Evolutionary conservation across 2,113 vertebrate genomes (phyloP).

Genomic region (Sorex araneus): DNA sequence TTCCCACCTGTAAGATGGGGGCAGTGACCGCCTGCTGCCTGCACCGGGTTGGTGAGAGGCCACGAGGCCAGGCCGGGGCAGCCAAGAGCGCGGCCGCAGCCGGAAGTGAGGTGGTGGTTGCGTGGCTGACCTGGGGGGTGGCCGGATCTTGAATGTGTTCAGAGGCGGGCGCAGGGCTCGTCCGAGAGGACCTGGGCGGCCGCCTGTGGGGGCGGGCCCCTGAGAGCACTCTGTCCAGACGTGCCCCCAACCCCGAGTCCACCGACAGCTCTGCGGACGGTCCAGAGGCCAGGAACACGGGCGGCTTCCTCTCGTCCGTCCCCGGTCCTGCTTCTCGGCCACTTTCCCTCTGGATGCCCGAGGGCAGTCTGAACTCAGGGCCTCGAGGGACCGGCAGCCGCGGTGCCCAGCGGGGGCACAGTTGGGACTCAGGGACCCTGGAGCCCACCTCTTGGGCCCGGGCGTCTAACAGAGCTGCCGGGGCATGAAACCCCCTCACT

Average conservation of each 20-base stretch:
- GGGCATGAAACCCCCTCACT: too few relatives aligned
- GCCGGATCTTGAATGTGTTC: neutral
- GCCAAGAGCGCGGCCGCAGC: too few relatives aligned
- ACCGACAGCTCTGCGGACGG: neutral
- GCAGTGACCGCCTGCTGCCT: neutral
- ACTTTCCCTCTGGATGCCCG: neutral
- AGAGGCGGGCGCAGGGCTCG: neutral
- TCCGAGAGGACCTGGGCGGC: constrained; percentile 23
- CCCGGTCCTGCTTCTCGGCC: neutral
- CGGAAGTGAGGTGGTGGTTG: too few relatives aligned
- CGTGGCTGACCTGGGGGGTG: too few relatives aligned
- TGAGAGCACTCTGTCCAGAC: constrained; percentile 14
- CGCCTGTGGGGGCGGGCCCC: constrained; percentile 80
- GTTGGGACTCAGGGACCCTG: neutral
- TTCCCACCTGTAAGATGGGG: neutral
- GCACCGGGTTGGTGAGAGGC: too few relatives aligned
- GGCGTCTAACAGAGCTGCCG: neutral
- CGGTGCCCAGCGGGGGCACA: too few relatives aligned
- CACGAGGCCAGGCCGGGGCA: too few relatives aligned
- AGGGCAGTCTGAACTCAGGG: too few relatives aligned
- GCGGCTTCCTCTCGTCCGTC: neutral
- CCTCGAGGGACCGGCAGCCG: too few relatives aligned
- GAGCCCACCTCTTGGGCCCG: neutral
- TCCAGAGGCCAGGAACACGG: neutral
- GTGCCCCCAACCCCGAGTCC: neutral